phyloP scores from a whole-genome alignment of 2,888 invertebrate species.

The Protodeltote pygarga region DNA sequence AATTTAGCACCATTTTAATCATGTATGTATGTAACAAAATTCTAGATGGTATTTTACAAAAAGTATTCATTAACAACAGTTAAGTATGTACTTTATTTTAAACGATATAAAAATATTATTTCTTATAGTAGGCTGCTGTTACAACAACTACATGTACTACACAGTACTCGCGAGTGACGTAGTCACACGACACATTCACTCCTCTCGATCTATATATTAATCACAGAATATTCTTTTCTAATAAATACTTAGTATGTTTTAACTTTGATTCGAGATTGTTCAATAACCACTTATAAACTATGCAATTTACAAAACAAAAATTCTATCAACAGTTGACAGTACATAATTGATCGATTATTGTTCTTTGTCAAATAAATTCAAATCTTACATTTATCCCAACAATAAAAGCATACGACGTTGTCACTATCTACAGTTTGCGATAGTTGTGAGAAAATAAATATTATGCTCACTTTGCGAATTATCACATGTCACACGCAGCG shows the following conservation, averaged over 20 bases:
- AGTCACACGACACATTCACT: constrained; percentile 47
- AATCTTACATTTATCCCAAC: constrained; percentile 71
- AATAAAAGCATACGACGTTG: constrained; percentile 72
- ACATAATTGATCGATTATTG: constrained; percentile 68
- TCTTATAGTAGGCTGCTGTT: constrained; percentile 75
- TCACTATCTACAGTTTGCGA: constrained; percentile 57
- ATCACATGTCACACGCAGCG: constrained; percentile 50
- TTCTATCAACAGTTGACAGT: constrained; percentile 69
- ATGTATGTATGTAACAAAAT: constrained; percentile 64
- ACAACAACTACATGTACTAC: constrained; percentile 62
- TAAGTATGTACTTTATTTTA: constrained; percentile 80
- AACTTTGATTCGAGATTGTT: constrained; percentile 72
- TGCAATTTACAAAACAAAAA: constrained; percentile 77
- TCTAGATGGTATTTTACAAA: constrained; percentile 61
- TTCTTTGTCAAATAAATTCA: constrained; percentile 65
- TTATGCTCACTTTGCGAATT: constrained; percentile 58
- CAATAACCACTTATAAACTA: constrained; percentile 81
- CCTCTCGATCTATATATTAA: constrained; percentile 58
- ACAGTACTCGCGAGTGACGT: constrained; percentile 6
- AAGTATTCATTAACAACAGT: constrained; percentile 76
- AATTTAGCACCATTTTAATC: constrained; percentile 82
- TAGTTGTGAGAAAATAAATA: constrained; percentile 45
- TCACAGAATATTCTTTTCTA: constrained; percentile 78
- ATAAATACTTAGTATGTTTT: constrained; percentile 75
- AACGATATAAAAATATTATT: constrained; percentile 85